phyloP scores from a whole-genome alignment of 2,797 vertebrate genomes.

The Peromyscus nudipes region DNA sequence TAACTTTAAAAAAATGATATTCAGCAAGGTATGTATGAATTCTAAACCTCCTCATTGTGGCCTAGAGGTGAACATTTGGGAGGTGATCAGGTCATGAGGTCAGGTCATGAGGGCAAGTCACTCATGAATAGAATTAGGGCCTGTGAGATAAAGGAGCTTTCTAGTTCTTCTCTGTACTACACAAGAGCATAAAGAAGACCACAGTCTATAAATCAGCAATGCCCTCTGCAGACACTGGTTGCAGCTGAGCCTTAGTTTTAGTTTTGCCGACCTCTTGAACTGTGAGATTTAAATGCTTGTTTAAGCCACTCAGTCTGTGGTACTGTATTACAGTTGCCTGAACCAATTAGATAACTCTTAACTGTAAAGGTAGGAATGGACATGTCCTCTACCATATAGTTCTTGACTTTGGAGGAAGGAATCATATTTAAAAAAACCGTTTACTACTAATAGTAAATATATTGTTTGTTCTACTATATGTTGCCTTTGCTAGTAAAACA shows the following conservation, averaged over 20 bases:
- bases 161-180: too few relatives aligned
- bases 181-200: background rate
- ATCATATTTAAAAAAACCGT: background rate
- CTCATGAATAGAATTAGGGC: background rate
- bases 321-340: background rate
- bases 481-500: background rate
- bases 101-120: background rate
- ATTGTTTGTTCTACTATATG: background rate
- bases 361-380: background rate
- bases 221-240: background rate
- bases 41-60: background rate
- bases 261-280: background rate
- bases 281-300: background rate
- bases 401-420: background rate
- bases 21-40: background rate
- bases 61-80: background rate
- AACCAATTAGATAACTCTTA: background rate
- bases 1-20: background rate
- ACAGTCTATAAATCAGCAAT: background rate
- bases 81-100: too few relatives aligned
- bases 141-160: background rate
- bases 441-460: background rate
- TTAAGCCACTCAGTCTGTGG: background rate
- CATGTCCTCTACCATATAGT: background rate
- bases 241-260: background rate